These are phyloP conservation scores for Manis crassicaudata DNA, from an alignment of 2,797 vertebrate genomes.

Conservation along the genomic window DNA sequence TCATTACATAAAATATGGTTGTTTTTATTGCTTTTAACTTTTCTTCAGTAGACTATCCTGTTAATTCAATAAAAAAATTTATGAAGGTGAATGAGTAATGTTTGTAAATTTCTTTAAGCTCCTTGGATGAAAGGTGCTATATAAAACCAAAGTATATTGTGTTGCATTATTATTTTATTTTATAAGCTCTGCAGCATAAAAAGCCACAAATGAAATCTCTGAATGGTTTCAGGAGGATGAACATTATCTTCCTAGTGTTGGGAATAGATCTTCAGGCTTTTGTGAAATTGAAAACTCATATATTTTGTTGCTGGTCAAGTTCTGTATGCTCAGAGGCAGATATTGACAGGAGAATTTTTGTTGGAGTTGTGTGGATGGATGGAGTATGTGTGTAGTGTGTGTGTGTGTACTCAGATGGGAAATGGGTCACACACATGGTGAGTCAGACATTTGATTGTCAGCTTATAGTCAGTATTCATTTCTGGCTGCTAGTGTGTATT, in stretches of 20 bases:
- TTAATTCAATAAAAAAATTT: conserved; percentile 68
- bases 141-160: conserved; percentile 61
- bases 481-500: not conserved
- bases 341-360: conserved; percentile 15
- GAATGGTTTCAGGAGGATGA: not conserved
- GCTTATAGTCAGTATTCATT: conserved; percentile 27
- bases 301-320: conserved; percentile 2
- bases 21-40: conserved; percentile 68
- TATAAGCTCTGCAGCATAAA: conserved; percentile 60
- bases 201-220: conserved; percentile 59
- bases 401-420: not conserved
- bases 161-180: conserved; percentile 69
- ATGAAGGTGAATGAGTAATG: conserved; percentile 69
- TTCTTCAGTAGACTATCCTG: conserved; percentile 37
- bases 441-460: conserved; percentile 33
- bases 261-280: conserved; percentile 47
- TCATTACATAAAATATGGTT: conserved; percentile 61
- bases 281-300: conserved; percentile 18
- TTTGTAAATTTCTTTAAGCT: conserved; percentile 55
- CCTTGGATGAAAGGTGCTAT: conserved; percentile 62
- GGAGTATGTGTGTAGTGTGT: not conserved
- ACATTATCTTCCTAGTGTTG: conserved; percentile 58
- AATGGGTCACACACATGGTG: not conserved
- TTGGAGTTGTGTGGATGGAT: not conserved
- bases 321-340: conserved; percentile 33